phyloP scores from a whole-genome alignment of 2,797 vertebrate species.

The Sternarchorhynchus goeldii region DNA sequence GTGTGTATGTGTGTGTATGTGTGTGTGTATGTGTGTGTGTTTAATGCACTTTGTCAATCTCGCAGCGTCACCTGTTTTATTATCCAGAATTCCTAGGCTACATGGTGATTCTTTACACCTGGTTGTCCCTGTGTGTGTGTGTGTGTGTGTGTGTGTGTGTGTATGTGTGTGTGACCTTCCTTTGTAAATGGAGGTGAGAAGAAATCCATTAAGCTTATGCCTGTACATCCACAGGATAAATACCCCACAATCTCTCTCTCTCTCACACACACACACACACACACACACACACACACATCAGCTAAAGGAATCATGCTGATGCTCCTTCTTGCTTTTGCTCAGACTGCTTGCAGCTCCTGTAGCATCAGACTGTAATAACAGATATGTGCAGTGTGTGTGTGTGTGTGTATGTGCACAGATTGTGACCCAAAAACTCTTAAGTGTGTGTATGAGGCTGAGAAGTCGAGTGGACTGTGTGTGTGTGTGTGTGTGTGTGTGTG shows the following conservation, averaged over 20 bases:
- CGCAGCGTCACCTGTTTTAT: neutral
- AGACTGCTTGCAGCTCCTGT: too few species aligned
- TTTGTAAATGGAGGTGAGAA: slow-evolving; percentile 26
- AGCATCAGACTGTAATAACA: too few species aligned
- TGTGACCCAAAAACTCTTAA: too few species aligned
- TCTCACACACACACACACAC: neutral
- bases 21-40: neutral
- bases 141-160: slow-evolving; percentile 8
- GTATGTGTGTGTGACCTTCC: slow-evolving; percentile 21
- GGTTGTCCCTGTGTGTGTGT: slow-evolving; percentile 22
- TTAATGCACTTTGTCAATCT: neutral
- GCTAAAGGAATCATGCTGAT: too few species aligned
- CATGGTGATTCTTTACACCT: slow-evolving; percentile 37
- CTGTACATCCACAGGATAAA: slow-evolving; percentile 26
- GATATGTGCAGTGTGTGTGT: too few species aligned
- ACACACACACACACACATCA: slow-evolving; percentile 18
- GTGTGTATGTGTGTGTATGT: neutral
- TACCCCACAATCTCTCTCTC: neutral
- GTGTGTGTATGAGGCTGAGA: slow-evolving; percentile 23
- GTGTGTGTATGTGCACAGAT: too few species aligned
- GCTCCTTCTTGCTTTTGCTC: too few species aligned
- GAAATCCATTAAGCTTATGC: slow-evolving; percentile 43
- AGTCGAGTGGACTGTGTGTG: neutral
- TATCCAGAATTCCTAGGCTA: slow-evolving; percentile 34
- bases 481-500: slow-evolving; percentile 8